Conservation (phyloP, 2,888 invertebrate genomes). For the Campoplex nolae region DNA sequence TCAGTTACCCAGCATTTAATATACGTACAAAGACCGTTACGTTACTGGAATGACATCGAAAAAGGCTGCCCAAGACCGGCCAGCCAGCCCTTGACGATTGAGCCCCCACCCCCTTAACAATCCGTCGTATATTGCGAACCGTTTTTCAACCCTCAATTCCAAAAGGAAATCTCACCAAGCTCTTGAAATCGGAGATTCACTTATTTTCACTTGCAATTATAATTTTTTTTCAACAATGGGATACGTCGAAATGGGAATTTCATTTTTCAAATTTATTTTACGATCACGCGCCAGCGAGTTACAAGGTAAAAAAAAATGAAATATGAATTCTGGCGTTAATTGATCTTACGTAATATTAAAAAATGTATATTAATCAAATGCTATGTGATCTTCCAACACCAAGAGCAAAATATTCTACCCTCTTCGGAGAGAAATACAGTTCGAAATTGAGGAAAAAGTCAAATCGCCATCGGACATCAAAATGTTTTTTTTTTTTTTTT, state of each 20-base stretch:
- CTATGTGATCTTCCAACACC: too few species aligned
- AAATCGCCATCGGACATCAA: too few species aligned
- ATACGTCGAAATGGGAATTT: background rate
- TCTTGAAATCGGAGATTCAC: background rate
- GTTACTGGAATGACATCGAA: slow-evolving; percentile 50
- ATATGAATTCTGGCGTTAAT: too few species aligned
- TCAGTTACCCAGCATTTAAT: slow-evolving; percentile 32
- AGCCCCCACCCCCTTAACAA: background rate
- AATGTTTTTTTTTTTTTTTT: too few species aligned
- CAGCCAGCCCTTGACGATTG: slow-evolving; percentile 68
- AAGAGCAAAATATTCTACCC: too few species aligned
- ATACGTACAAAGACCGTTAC: slow-evolving; percentile 57
- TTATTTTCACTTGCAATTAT: background rate
- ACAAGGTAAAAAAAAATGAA: too few species aligned
- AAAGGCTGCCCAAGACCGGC: slow-evolving; percentile 81
- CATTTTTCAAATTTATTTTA: background rate
- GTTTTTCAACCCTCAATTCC: slow-evolving; percentile 1
- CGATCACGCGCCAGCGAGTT: too few species aligned
- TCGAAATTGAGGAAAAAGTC: too few species aligned
- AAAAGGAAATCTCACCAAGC: slow-evolving; percentile 33
- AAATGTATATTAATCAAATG: too few species aligned
- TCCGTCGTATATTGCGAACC: slow-evolving; percentile 14
- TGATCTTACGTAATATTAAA: too few species aligned
- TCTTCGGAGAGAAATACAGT: too few species aligned
- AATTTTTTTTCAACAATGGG: background rate